Percentiles rank a stretch among this genome's conserved stretches.
Evolutionary conservation across 1,140 invertebrate genomes (phyloP).

Genomic region (Chionoecetes opilio): DNA sequence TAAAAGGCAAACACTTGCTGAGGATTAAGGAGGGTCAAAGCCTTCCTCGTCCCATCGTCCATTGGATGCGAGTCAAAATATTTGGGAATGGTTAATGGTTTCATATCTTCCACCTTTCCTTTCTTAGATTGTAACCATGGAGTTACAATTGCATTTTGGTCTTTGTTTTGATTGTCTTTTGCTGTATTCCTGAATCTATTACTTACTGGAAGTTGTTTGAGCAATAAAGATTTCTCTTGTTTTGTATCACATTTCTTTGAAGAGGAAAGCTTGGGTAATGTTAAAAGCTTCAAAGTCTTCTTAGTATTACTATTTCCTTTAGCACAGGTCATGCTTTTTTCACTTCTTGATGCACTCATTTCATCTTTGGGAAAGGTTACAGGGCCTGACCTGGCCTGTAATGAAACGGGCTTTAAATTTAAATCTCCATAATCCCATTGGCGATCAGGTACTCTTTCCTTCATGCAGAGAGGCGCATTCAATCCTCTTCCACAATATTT

Average conservation of each 20-base stretch:
- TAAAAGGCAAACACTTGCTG: constrained; percentile 59
- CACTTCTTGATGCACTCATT: background rate
- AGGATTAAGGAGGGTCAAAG: constrained; percentile 54
- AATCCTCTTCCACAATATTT: background rate
- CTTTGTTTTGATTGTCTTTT: background rate
- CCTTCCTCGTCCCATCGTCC: background rate
- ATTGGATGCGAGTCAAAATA: background rate
- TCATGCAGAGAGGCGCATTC: background rate
- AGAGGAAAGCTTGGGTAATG: constrained; percentile 28
- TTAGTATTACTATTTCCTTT: background rate
- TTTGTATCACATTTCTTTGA: background rate
- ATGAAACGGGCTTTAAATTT: constrained; percentile 8
- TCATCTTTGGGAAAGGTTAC: background rate
- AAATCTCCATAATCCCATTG: constrained; percentile 36
- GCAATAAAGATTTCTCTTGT: background rate
- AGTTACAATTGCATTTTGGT: background rate
- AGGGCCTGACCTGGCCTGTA: background rate
- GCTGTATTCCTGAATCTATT: background rate
- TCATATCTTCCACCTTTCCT: constrained; percentile 23
- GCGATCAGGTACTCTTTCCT: background rate
- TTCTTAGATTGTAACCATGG: background rate
- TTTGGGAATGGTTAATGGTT: constrained; percentile 48
- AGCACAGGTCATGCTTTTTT: background rate
- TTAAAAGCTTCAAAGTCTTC: constrained; percentile 35
- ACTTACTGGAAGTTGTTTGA: constrained; percentile 43